Percentiles rank a stretch among this genome's conserved stretches.
These are phyloP conservation scores for Chaetorhynchus papuensis DNA, from an alignment of 2,113 vertebrate genomes.

Conservation along the genomic window DNA sequence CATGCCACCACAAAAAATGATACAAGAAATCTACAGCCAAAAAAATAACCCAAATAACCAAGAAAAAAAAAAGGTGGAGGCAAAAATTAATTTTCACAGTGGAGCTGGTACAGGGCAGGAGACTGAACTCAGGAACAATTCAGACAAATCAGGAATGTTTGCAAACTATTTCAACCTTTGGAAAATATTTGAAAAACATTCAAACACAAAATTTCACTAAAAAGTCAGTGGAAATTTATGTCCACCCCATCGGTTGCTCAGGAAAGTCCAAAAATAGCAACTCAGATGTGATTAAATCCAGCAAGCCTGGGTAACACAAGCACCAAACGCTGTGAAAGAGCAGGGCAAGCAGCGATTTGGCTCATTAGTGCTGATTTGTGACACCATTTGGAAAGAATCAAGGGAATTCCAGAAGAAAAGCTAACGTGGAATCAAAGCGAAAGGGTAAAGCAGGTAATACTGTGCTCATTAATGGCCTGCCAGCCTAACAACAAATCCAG, in stretches of 20 bases:
- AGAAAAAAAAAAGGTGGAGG: background rate
- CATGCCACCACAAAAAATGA: background rate
- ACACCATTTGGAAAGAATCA: constrained; percentile 35
- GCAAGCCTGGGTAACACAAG: background rate
- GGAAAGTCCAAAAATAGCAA: background rate
- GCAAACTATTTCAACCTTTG: background rate
- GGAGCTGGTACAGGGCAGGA: background rate
- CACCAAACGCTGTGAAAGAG: background rate
- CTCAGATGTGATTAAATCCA: constrained; percentile 34
- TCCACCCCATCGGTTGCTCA: background rate
- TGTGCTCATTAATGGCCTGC: background rate
- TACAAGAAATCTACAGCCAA: background rate
- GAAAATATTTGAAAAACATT: background rate
- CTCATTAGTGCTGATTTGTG: constrained; percentile 56
- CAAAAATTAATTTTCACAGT: background rate
- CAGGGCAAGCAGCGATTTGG: background rate
- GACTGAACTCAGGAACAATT: background rate
- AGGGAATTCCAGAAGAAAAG: constrained; percentile 35
- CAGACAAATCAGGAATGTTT: background rate
- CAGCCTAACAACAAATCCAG: background rate
- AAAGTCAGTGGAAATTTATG: background rate
- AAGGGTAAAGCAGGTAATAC: background rate
- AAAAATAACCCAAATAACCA: background rate
- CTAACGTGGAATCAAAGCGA: background rate
- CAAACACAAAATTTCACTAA: background rate